A percentile compares a stretch with the other conserved stretches of the same genome.
Conservation (phyloP, 1,140 invertebrate genomes). For the Diplogasteroides magnus region DNA sequence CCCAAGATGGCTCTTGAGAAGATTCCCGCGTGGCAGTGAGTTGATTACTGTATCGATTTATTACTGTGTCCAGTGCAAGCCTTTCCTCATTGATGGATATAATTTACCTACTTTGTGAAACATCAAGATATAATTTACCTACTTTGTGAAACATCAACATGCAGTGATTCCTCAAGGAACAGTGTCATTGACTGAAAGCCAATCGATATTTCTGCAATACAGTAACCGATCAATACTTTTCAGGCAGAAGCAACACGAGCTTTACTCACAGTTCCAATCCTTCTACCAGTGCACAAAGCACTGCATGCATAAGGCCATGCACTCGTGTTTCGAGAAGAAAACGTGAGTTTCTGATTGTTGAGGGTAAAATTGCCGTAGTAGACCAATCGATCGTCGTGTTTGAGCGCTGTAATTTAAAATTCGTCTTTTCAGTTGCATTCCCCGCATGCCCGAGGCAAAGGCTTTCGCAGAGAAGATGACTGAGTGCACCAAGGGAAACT, state of each 20-base stretch:
- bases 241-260: not conserved
- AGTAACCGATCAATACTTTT: not conserved
- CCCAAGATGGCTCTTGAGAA: not conserved
- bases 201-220: too few species aligned
- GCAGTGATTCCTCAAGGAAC: too few species aligned
- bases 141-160: too few species aligned
- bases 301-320: not conserved
- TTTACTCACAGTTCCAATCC: not conserved
- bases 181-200: too few species aligned
- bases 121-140: too few species aligned
- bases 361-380: too few species aligned
- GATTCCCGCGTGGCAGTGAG: not conserved
- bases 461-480: not conserved
- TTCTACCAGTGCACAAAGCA: not conserved
- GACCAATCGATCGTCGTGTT: not conserved
- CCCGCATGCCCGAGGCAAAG: not conserved
- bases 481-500: not conserved
- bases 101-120: too few species aligned
- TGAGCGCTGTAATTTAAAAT: not conserved
- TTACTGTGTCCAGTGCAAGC: too few species aligned
- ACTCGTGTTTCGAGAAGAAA: not conserved
- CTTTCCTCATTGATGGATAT: not conserved
- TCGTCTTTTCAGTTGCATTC: not conserved
- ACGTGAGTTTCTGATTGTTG: not conserved
- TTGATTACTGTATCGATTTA: not conserved